phyloP scores from a whole-genome alignment of 1,140 invertebrate genomes.

The Hyles vespertilio region DNA sequence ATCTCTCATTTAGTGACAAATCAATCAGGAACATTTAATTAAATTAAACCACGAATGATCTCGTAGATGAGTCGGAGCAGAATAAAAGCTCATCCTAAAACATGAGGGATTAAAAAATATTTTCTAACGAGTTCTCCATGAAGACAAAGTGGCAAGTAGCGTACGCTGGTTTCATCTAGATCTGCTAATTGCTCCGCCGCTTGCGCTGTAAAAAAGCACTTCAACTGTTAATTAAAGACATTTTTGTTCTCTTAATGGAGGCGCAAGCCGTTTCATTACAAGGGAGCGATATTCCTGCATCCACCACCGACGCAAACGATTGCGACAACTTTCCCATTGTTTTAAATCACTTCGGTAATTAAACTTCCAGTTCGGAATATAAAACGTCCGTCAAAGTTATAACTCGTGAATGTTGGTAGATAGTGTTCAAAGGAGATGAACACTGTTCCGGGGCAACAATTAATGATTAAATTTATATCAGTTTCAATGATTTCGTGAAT shows the following conservation, averaged over 20 bases:
- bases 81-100: too few species aligned
- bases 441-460: too few species aligned
- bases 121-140: background rate
- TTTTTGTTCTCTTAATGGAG: constrained; percentile 29
- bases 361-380: background rate
- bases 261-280: constrained; percentile 24
- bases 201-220: constrained; percentile 20
- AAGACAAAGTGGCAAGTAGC: background rate
- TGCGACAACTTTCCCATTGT: constrained; percentile 7
- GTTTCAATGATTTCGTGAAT: background rate
- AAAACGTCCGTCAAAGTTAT: too few species aligned
- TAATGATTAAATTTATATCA: background rate
- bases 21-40: background rate
- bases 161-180: background rate
- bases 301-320: constrained; percentile 1
- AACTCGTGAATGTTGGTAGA: too few species aligned
- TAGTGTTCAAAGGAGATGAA: too few species aligned
- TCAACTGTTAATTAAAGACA: constrained; percentile 34
- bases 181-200: constrained; percentile 30
- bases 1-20: too few species aligned
- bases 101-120: background rate
- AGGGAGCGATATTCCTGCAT: constrained; percentile 9
- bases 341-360: constrained; percentile 7
- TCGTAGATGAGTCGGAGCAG: background rate
- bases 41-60: background rate